Evolutionary conservation across 1,140 invertebrate species (phyloP).

Genomic region (Olivierus martensii): DNA sequence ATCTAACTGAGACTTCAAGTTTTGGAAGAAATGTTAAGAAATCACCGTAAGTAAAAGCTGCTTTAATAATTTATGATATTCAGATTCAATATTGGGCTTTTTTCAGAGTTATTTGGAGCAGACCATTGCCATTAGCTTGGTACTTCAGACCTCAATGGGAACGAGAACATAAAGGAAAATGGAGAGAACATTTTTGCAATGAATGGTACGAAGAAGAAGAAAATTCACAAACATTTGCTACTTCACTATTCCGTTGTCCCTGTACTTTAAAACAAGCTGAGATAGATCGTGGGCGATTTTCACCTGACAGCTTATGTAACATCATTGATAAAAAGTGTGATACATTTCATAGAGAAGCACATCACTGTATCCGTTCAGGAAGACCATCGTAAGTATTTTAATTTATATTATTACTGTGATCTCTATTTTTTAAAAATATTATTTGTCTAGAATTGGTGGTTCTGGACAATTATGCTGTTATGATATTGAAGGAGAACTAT

Average conservation of each 20-base stretch:
- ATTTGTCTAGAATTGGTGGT: slow-evolving; percentile 51
- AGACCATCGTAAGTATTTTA: slow-evolving; percentile 60
- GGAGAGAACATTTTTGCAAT: slow-evolving; percentile 66
- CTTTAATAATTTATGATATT: background rate
- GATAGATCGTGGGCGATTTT: slow-evolving; percentile 76
- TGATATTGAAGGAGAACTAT: slow-evolving; percentile 73
- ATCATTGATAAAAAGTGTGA: slow-evolving; percentile 68
- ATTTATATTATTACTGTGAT: too few species aligned
- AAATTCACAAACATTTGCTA: slow-evolving; percentile 72
- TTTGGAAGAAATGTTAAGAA: slow-evolving; percentile 48
- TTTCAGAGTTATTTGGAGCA: slow-evolving; percentile 64
- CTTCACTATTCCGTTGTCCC: slow-evolving; percentile 63
- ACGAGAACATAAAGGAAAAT: slow-evolving; percentile 44
- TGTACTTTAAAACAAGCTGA: slow-evolving; percentile 82
- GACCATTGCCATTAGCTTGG: slow-evolving; percentile 80
- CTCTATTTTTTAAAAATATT: background rate
- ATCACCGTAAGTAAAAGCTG: slow-evolving; percentile 53
- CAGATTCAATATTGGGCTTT: too few species aligned
- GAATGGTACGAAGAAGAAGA: slow-evolving; percentile 76
- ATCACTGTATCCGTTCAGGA: slow-evolving; percentile 84
- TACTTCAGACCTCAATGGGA: slow-evolving; percentile 83
- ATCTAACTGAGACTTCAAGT: slow-evolving; percentile 52
- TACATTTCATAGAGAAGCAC: slow-evolving; percentile 71
- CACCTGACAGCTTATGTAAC: slow-evolving; percentile 83
- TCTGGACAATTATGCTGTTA: slow-evolving; percentile 96